Percentiles rank a stretch among this genome's conserved stretches.
These are phyloP conservation scores for Beris chalybata DNA, from an alignment of 2,888 invertebrate species.

Conservation along the genomic window DNA sequence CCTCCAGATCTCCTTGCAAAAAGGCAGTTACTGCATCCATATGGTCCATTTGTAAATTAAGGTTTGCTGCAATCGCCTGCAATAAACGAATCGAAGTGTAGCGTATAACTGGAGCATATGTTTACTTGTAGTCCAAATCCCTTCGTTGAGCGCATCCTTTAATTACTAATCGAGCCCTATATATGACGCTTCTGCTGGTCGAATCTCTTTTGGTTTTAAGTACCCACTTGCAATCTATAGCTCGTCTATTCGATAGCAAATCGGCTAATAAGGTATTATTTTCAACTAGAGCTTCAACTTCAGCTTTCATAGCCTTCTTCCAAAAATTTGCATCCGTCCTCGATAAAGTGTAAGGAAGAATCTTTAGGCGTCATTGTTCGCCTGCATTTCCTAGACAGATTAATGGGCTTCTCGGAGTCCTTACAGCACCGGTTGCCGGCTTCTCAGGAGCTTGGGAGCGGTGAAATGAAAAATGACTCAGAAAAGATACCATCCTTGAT, in stretches of 20 bases:
- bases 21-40: conserved; percentile 8
- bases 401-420: too few species aligned
- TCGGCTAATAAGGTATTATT: conserved; percentile 28
- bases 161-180: neutral
- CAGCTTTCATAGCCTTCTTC: conserved; percentile 39
- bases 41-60: conserved; percentile 1
- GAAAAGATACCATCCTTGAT: too few species aligned
- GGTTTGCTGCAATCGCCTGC: neutral
- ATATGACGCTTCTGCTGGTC: neutral
- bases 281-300: conserved; percentile 41
- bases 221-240: conserved; percentile 3
- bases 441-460: too few species aligned
- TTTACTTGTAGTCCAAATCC: neutral
- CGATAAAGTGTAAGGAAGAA: too few species aligned
- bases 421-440: too few species aligned
- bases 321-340: neutral
- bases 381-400: too few species aligned
- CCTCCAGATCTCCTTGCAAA: conserved; percentile 8
- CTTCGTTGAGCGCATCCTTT: neutral
- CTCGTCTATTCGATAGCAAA: neutral
- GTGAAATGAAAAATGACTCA: too few species aligned
- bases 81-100: neutral
- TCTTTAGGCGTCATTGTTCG: too few species aligned
- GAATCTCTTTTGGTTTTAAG: neutral
- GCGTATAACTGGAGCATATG: neutral